Conservation (phyloP, 2,113 vertebrate species). For the Orycteropus afer region DNA sequence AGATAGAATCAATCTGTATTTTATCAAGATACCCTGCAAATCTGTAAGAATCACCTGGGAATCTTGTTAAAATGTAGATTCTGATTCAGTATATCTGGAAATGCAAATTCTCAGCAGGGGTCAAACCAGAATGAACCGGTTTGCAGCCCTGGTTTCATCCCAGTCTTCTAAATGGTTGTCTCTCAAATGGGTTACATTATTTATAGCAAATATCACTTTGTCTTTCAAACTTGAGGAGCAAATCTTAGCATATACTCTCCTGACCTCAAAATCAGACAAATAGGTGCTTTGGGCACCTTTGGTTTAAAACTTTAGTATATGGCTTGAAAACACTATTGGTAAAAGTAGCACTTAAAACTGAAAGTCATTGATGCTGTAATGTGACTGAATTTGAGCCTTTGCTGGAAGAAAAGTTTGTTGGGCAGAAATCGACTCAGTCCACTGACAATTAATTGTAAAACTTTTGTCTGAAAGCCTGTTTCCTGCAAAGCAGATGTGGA, state of each 20-base stretch:
- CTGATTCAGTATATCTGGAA: neutral
- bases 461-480: neutral
- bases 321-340: too few relatives aligned
- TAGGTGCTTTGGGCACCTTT: fast-evolving
- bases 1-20: neutral
- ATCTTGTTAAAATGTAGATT: too few relatives aligned
- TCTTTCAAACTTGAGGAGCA: neutral
- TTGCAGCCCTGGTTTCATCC: neutral
- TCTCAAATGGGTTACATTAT: constrained; percentile 42
- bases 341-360: neutral
- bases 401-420: neutral
- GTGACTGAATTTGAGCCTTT: neutral
- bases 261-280: neutral
- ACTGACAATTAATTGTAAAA: neutral
- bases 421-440: neutral
- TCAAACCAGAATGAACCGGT: too few relatives aligned
- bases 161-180: neutral
- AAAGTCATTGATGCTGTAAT: too few relatives aligned
- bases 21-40: neutral
- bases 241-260: fast-evolving
- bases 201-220: neutral
- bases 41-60: neutral
- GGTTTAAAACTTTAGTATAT: neutral
- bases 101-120: neutral
- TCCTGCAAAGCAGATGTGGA: neutral